Evolutionary conservation across 2,888 invertebrate species (phyloP), one percentile per base, ranked within the genome.

Genomic region (Zeuzera pyrina): DNA sequence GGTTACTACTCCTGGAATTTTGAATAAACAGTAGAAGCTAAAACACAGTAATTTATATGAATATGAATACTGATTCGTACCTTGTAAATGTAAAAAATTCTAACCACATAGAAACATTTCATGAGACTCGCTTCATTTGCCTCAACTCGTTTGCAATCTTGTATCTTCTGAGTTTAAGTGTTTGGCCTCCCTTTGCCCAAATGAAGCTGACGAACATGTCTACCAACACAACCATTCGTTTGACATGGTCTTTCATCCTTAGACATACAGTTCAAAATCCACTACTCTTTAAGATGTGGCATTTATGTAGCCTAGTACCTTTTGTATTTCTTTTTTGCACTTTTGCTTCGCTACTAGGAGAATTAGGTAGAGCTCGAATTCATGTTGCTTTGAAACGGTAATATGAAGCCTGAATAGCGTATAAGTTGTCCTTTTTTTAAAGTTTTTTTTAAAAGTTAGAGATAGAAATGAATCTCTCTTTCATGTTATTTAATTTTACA

Each of bases 101-200:
- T 56, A 58, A 57, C 64, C 48, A 56, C 65, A 66, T 63, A 63
- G 64, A 66, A 71, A 61, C 62, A 66, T 68, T 72, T 72, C 71
- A 72, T 66, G 65, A 69, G 63, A 57, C 67, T 70, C 63, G 74
- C 71, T 74, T 73, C 70, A 68, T 73, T 73, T 73, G 70, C 68
- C 52, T 62, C 64, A 64, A 72, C 71, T 72, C 67, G 65, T 64
- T 65, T 71, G 70, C 71, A 72, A 73, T 74, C 73, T 74, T 71
- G 72, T 74, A 74, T 73, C 72, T 73, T 69, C 68, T 61, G 63
- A 67, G 64, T 72, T 71, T 72, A 74, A 74, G 73, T 74, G 74
- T 74, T 73, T 74, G 71, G 69, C 71, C 71, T 71, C 67, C 67
- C 72, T 71, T 69, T 65, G 69, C 70, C 72, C 68, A 73, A 74